Percentiles rank a stretch among this genome's conserved stretches.
These are phyloP conservation scores for Linurgus olivaceus DNA, from an alignment of 2,797 vertebrate species.

Conservation along the genomic window DNA sequence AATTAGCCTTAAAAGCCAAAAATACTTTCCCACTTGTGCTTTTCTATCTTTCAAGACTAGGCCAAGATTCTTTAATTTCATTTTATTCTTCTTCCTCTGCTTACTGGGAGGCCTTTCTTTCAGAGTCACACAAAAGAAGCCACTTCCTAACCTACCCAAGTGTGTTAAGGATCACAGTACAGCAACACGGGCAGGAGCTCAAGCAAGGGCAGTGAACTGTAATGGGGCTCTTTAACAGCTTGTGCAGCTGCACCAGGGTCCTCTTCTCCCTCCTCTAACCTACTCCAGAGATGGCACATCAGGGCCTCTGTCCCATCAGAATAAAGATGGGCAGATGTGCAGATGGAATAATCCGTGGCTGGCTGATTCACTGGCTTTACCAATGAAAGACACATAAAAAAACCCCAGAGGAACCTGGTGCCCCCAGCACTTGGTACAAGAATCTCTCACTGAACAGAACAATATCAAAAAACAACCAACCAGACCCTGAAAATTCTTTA, in stretches of 20 bases:
- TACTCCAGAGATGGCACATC: background rate
- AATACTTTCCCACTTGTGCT: background rate
- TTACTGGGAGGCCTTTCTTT: background rate
- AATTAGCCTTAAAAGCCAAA: constrained; percentile 15
- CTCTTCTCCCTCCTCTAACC: background rate
- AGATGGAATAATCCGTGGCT: background rate
- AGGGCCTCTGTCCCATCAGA: background rate
- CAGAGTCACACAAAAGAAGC: background rate
- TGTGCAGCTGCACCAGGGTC: background rate
- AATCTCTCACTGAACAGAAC: background rate
- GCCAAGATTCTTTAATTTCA: background rate
- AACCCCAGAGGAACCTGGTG: background rate
- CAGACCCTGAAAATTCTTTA: background rate
- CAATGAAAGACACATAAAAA: background rate
- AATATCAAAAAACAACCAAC: background rate
- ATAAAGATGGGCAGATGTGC: background rate
- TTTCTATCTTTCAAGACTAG: background rate
- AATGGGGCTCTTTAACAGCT: background rate
- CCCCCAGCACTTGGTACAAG: accelerated
- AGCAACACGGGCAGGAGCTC: background rate
- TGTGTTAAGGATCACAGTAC: background rate
- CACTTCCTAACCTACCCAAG: background rate
- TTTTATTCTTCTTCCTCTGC: background rate
- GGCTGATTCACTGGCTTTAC: background rate
- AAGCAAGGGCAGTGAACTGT: background rate